Conservation (phyloP, 2,888 invertebrate genomes). For the Drosophila melanosoma region DNA sequence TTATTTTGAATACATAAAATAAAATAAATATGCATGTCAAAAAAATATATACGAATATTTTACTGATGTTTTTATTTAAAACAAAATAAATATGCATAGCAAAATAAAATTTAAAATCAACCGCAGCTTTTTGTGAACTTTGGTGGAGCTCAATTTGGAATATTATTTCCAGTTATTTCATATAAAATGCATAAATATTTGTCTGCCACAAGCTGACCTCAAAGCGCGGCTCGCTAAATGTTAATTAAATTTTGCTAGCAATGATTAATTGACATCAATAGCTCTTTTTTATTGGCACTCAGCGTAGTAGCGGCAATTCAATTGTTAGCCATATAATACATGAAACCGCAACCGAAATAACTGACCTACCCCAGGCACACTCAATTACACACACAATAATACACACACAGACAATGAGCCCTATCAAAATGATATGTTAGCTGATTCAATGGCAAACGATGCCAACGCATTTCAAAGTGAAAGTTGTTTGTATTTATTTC, state of each 20-base stretch:
- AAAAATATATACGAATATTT: background rate
- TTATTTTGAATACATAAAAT: background rate
- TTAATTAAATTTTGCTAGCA: slow-evolving; percentile 24
- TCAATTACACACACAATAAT: background rate
- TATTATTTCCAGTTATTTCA: background rate
- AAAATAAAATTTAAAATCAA: background rate
- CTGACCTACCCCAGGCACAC: slow-evolving; percentile 46
- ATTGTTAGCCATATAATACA: slow-evolving; percentile 21
- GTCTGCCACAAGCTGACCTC: slow-evolving; percentile 14
- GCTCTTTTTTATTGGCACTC: slow-evolving; percentile 22
- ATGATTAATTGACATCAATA: slow-evolving; percentile 48
- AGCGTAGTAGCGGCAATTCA: slow-evolving; percentile 19
- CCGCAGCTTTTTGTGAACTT: background rate
- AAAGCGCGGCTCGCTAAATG: slow-evolving; percentile 16
- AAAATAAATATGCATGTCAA: background rate
- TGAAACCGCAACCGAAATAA: slow-evolving; percentile 31
- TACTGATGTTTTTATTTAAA: background rate
- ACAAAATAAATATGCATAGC: background rate
- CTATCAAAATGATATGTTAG: slow-evolving; percentile 19
- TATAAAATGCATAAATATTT: slow-evolving; percentile 9
- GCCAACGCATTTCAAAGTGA: slow-evolving; percentile 68
- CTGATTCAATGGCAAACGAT: slow-evolving; percentile 38
- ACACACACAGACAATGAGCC: background rate
- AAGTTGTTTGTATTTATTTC: slow-evolving; percentile 42
- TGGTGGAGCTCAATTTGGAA: background rate